A percentile compares a stretch with the other conserved stretches of the same genome.
phyloP scores from a whole-genome alignment of 2,888 invertebrate genomes.

The Dascillus cervinus region DNA sequence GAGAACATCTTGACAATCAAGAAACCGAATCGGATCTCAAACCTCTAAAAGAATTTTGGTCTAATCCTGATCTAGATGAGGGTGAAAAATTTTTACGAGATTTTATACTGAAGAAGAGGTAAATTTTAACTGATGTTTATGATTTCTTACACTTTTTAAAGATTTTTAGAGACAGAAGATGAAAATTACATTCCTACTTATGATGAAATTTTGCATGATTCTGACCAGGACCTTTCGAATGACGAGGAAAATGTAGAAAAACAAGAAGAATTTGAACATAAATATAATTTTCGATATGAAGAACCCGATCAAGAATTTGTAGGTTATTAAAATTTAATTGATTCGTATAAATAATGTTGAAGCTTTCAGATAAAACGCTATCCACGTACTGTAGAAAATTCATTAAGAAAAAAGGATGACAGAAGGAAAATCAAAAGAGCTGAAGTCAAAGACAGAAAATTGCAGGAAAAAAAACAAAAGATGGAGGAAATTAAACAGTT shows the following conservation, averaged over 20 bases:
- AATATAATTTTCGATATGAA: constrained; percentile 94
- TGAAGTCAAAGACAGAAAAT: constrained; percentile 66
- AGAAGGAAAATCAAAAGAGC: constrained; percentile 70
- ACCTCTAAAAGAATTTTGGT: constrained; percentile 78
- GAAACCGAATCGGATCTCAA: constrained; percentile 58
- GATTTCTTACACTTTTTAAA: constrained; percentile 20
- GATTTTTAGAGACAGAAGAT: constrained; percentile 46
- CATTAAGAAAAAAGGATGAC: constrained; percentile 73
- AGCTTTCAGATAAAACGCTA: constrained; percentile 68
- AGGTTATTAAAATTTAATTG: constrained; percentile 29
- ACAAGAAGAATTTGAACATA: constrained; percentile 87
- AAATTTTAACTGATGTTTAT: constrained; percentile 13
- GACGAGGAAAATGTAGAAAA: constrained; percentile 74
- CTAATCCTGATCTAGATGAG: constrained; percentile 68
- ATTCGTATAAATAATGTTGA: no score
- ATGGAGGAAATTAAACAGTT: constrained; percentile 82
- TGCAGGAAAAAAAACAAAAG: constrained; percentile 69
- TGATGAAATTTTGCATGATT: constrained; percentile 58
- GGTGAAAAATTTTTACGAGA: constrained; percentile 87
- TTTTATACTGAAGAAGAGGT: constrained; percentile 82
- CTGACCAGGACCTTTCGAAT: constrained; percentile 56
- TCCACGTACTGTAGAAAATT: constrained; percentile 77
- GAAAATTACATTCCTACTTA: constrained; percentile 50
- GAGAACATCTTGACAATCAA: constrained; percentile 50
- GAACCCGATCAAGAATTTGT: constrained; percentile 92